Evolutionary conservation across 2,888 invertebrate species (phyloP).

Genomic region (Pocota personata): DNA sequence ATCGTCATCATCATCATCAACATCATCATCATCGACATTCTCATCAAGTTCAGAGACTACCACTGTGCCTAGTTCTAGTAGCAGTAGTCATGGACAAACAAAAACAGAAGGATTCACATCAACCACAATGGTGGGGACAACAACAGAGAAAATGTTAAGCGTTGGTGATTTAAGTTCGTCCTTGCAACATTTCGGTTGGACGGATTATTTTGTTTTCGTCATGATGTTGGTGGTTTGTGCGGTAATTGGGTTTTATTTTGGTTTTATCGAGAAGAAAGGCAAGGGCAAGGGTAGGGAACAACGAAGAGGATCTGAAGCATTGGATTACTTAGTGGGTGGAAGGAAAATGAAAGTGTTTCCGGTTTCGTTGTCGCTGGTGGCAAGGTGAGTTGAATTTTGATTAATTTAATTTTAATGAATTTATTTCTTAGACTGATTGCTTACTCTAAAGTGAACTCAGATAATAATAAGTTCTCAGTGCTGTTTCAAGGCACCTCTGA

Average conservation of each 20-base stretch:
- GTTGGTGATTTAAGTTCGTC: constrained; percentile 82
- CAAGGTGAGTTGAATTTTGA: constrained; percentile 85
- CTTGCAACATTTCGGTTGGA: constrained; percentile 87
- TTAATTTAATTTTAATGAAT: neutral
- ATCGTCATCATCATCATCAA: neutral
- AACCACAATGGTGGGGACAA: neutral
- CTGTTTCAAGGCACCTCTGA: too few relatives aligned
- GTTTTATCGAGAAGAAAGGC: constrained; percentile 86
- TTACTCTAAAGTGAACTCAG: too few relatives aligned
- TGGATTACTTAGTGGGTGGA: constrained; percentile 91
- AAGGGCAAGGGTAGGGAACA: constrained; percentile 74
- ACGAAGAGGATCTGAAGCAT: constrained; percentile 81
- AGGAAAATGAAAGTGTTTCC: constrained; percentile 92
- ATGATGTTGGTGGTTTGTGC: constrained; percentile 91
- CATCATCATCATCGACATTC: constrained; percentile 25
- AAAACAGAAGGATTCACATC: constrained; percentile 7
- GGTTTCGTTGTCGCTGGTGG: constrained; percentile 92
- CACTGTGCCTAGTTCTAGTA: neutral
- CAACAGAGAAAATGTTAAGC: constrained; percentile 74
- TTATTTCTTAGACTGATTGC: too few relatives aligned
- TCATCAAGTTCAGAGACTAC: constrained; percentile 10
- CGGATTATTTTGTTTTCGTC: constrained; percentile 91
- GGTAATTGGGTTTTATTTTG: constrained; percentile 91
- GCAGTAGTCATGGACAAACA: neutral
- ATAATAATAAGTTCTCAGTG: too few relatives aligned